Evolutionary conservation across 2,888 invertebrate genomes (phyloP).

Genomic region (Sympetrum striolatum): DNA sequence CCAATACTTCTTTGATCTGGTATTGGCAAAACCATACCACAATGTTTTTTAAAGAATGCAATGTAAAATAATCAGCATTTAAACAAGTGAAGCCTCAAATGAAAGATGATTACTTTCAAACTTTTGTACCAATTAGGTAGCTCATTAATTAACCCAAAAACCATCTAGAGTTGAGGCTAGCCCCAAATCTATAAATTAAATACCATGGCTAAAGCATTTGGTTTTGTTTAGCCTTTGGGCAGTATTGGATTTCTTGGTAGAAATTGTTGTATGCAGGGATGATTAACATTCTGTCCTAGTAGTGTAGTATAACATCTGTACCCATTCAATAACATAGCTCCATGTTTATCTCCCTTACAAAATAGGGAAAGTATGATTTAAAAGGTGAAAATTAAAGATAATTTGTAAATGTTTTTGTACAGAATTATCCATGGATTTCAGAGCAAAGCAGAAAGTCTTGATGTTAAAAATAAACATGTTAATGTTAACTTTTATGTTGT

Average conservation of each 20-base stretch:
- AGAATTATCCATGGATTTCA: constrained; percentile 42
- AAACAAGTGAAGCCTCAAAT: constrained; percentile 18
- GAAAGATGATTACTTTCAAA: constrained; percentile 45
- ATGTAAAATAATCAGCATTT: constrained; percentile 40
- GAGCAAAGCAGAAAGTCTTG: constrained; percentile 35
- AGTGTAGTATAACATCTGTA: constrained; percentile 16
- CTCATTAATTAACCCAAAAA: neutral
- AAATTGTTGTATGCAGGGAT: neutral
- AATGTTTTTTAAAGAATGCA: constrained; percentile 29
- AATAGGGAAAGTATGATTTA: constrained; percentile 13
- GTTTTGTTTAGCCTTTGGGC: neutral
- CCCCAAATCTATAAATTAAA: neutral
- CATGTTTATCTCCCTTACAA: constrained; percentile 21
- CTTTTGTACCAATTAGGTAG: constrained; percentile 44
- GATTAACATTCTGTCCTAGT: neutral
- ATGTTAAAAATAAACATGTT: constrained; percentile 43
- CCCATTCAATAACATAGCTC: neutral
- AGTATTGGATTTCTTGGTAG: constrained; percentile 11
- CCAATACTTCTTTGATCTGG: constrained; percentile 23
- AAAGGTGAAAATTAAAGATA: constrained; percentile 23
- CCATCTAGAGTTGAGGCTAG: constrained; percentile 4
- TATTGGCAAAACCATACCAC: constrained; percentile 4
- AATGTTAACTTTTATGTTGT: constrained; percentile 33
- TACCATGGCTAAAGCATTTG: neutral
- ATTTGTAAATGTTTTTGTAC: constrained; percentile 46